These are phyloP conservation scores for Lamellibrachia satsuma DNA, from an alignment of 2,888 invertebrate species.

Conservation along the genomic window DNA sequence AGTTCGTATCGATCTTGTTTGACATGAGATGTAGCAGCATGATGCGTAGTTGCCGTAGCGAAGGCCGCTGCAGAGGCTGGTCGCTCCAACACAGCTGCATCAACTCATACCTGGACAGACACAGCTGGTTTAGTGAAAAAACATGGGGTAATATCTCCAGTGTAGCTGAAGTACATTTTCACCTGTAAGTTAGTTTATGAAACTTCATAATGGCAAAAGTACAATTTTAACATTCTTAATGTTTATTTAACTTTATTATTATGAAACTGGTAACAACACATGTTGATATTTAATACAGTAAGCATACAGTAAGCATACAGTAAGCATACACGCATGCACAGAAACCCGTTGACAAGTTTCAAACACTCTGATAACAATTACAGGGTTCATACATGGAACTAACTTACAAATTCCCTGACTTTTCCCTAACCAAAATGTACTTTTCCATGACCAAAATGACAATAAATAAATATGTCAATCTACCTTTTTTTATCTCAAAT, in stretches of 20 bases:
- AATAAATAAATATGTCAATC: no score
- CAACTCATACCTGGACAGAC: conserved; percentile 67
- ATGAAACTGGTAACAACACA: no score
- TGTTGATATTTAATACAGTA: no score
- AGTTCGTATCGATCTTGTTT: conserved; percentile 64
- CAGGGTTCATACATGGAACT: no score
- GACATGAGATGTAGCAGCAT: conserved; percentile 68
- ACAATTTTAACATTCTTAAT: background rate
- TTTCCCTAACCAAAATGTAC: no score
- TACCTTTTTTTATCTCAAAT: no score
- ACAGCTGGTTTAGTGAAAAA: background rate
- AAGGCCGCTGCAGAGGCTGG: conserved; percentile 64
- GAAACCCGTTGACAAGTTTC: no score
- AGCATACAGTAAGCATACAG: no score
- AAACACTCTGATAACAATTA: no score
- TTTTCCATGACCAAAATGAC: no score
- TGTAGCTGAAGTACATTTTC: background rate
- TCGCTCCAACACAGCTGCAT: conserved; percentile 79
- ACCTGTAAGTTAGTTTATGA: background rate
- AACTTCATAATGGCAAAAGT: background rate
- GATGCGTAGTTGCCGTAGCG: conserved; percentile 69
- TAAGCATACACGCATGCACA: no score
- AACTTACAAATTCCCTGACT: no score
- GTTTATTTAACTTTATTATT: background rate
- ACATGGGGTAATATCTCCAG: background rate